Conservation (phyloP, 2,888 invertebrate species). For the Coenonympha glycerion region DNA sequence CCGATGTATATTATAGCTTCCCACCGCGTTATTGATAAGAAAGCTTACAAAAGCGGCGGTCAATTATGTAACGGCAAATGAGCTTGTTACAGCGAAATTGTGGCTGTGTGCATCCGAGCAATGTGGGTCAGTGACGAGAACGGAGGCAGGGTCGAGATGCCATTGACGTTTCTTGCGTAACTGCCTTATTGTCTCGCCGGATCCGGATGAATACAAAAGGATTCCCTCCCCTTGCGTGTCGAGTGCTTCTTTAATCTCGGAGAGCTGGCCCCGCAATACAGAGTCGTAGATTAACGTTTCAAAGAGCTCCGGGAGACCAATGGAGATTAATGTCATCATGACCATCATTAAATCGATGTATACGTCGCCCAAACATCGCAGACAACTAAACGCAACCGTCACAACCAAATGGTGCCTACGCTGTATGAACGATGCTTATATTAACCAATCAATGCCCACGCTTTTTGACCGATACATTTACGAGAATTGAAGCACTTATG, state of each 20-base stretch:
- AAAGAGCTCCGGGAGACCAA: no score
- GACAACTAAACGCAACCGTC: no score
- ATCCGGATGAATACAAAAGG: constrained; percentile 30
- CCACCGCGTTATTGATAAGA: background rate
- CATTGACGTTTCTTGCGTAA: constrained; percentile 66
- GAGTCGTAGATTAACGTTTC: no score
- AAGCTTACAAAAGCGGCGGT: background rate
- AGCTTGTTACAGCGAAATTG: constrained; percentile 54
- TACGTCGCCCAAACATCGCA: no score
- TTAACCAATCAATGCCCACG: no score
- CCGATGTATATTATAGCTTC: background rate
- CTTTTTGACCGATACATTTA: no score
- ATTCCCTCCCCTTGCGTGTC: constrained; percentile 7
- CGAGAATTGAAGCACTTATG: no score
- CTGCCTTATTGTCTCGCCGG: constrained; percentile 57
- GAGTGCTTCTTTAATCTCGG: constrained; percentile 1
- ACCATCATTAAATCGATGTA: no score
- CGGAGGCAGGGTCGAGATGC: constrained; percentile 71
- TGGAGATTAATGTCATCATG: no score
- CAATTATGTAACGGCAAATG: constrained; percentile 35
- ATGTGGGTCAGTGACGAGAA: constrained; percentile 74
- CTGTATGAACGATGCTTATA: no score
- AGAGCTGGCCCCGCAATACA: background rate
- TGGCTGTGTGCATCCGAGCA: constrained; percentile 52
- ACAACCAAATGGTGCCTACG: no score